phyloP scores from a whole-genome alignment of 2,113 vertebrate genomes.

The Condylura cristata region DNA sequence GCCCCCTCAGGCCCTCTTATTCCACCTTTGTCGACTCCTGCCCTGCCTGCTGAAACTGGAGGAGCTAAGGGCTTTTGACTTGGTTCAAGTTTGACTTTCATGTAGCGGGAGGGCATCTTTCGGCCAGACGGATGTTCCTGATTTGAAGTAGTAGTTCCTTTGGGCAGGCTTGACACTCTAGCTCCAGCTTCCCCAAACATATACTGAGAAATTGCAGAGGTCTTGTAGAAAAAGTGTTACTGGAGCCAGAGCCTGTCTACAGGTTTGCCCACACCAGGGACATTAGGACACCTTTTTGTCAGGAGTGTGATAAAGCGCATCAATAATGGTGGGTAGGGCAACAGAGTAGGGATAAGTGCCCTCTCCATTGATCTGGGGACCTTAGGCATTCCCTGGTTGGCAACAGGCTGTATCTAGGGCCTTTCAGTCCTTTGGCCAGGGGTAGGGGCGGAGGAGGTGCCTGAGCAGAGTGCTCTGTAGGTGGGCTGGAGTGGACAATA shows the following conservation, averaged over 20 bases:
- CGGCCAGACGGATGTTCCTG: background rate
- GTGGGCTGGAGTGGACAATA: too few species aligned
- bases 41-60: background rate
- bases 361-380: background rate
- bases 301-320: background rate
- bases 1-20: background rate
- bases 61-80: background rate
- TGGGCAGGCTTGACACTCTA: background rate
- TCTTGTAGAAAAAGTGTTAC: background rate
- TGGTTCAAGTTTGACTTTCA: background rate
- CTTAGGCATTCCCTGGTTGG: background rate
- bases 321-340: accelerated
- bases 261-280: background rate
- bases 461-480: background rate
- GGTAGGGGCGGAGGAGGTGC: background rate
- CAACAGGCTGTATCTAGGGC: background rate
- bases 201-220: background rate
- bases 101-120: background rate
- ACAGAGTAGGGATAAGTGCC: background rate
- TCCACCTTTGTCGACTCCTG: background rate
- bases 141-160: background rate
- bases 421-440: background rate
- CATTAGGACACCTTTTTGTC: background rate
- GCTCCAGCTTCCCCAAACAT: background rate
- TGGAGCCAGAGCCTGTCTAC: background rate